Evolutionary conservation across 1,140 invertebrate species (phyloP), one percentile per base, ranked within the genome.

Genomic region (Procambarus clarkii): DNA sequence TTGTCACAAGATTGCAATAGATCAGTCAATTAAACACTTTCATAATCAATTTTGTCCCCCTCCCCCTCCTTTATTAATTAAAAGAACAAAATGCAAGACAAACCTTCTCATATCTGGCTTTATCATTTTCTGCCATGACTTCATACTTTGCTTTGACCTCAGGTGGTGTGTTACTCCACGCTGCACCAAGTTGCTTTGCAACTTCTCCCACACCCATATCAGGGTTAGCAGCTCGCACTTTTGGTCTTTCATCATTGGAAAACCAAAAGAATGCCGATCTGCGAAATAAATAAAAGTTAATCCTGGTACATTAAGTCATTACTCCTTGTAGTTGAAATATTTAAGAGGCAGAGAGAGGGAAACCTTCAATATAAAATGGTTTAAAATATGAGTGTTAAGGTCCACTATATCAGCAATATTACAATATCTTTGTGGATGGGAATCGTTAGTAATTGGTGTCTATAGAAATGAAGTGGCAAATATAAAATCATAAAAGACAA

Each of bases 211-310:
- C 98, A 85, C 97, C 97, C 94, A 97, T 98, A 94, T 98, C 98
- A 0, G 98, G 98, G 95, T 99, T 98, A 24, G 96, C 95, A 92
- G 96, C 97, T 95, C 99, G 99, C n/a, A 99, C 98, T 94, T 98
- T 98, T 64, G 97, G 96, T 93, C 99, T 96, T 94, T 99, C 98
- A 94, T 99, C 99, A 95, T 98, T 98, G 94, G 98, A 99, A 95
- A 99, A 99, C 97, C 98, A 99, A 95, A 99, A 99, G 96, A 99
- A 99, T 77, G 99, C 98, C 97, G 97, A 99, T 74, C 92, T 93
- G 91, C 21, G 34, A 34, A 34, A 34, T 34, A 34, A 34, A 34
- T 34, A 34, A 34, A 34, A 34, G 34, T 34, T 34, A 34, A 34
- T 34, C 34, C 34, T 34, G 34, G 34, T 34, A 34, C 34, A 34